Conservation (phyloP, 2,888 invertebrate species). For the Thysanoteuthis rhombus region DNA sequence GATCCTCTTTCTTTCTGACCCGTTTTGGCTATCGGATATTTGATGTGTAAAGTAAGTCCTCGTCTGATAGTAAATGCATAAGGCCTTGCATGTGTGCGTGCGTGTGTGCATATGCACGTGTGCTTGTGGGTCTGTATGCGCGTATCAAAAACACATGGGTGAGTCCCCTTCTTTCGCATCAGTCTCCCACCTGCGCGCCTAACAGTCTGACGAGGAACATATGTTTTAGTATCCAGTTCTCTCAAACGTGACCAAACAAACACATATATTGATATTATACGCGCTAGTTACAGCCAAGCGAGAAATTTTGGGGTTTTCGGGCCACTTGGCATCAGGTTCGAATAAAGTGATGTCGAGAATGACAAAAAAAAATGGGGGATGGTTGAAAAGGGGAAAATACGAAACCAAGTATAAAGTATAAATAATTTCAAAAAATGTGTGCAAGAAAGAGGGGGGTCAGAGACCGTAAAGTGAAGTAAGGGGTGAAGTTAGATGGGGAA, state of each 20-base stretch:
- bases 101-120: background rate
- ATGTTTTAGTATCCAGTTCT: background rate
- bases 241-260: background rate
- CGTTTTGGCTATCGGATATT: background rate
- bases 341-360: background rate
- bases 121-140: background rate
- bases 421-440: background rate
- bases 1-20: background rate
- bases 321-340: background rate
- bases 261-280: conserved; percentile 12
- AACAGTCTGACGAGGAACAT: background rate
- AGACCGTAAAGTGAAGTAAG: too few relatives aligned
- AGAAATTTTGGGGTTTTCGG: conserved; percentile 12
- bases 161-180: background rate
- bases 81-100: background rate
- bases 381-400: background rate
- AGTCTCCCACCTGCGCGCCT: background rate
- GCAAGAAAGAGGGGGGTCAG: background rate
- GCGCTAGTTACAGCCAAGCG: background rate
- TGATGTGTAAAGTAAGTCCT: background rate
- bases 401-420: background rate
- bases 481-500: background rate
- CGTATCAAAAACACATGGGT: background rate
- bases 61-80: background rate
- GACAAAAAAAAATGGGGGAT: background rate